A percentile compares a stretch with the other conserved stretches of the same genome.
Evolutionary conservation across 1,140 invertebrate species (phyloP).

Genomic region (Euglossa dilemma): DNA sequence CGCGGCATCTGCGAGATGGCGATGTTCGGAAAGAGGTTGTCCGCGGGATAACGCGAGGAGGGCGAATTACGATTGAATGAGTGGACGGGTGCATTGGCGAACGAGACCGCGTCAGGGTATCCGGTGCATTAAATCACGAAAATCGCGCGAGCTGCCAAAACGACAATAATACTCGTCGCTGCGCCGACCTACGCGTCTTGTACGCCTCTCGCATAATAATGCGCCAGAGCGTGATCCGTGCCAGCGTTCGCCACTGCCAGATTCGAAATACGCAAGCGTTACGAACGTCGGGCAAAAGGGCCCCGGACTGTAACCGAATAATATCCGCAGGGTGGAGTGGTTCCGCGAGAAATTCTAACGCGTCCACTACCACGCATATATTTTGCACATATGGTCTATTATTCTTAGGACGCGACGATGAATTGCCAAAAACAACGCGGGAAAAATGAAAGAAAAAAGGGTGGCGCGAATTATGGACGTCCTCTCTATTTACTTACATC

Average conservation of each 20-base stretch:
- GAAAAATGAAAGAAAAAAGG: no score
- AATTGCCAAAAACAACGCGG: no score
- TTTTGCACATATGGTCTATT: no score
- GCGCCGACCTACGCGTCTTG: slow-evolving; percentile 46
- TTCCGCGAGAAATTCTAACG: no score
- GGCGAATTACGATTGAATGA: slow-evolving; percentile 33
- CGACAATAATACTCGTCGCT: slow-evolving; percentile 63
- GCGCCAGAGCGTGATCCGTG: slow-evolving; percentile 56
- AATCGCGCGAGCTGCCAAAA: slow-evolving; percentile 63
- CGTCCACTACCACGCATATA: no score
- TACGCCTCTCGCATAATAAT: slow-evolving; percentile 60
- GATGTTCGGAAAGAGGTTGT: slow-evolving; percentile 1
- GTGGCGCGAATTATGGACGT: no score
- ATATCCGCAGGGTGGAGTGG: not conserved
- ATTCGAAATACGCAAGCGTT: slow-evolving; percentile 54
- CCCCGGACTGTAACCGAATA: not conserved
- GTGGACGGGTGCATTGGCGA: slow-evolving; percentile 36
- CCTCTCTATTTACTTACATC: no score
- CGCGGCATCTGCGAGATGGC: not conserved
- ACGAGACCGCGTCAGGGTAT: slow-evolving; percentile 23
- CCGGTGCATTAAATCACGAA: slow-evolving; percentile 60
- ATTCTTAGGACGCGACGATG: no score
- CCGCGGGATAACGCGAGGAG: not conserved
- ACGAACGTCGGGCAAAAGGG: slow-evolving; percentile 9
- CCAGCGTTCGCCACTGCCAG: slow-evolving; percentile 59